Percentiles rank a stretch among this genome's conserved stretches.
Conservation (phyloP, 2,113 vertebrate genomes). For the Chaenocephalus aceratus region DNA sequence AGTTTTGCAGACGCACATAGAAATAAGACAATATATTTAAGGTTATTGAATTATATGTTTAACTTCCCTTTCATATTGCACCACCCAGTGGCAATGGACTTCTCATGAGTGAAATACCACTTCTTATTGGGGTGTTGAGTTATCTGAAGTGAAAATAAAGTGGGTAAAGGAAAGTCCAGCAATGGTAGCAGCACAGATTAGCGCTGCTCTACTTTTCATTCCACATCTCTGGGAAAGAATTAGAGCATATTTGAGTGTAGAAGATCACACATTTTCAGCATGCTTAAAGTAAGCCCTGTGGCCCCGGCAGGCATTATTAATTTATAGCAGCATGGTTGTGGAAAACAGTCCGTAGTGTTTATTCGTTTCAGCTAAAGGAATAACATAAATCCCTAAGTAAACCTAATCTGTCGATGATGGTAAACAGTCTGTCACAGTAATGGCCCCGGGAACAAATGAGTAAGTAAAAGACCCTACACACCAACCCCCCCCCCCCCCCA, state of each 20-base stretch:
- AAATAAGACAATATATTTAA: neutral
- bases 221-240: slow-evolving; percentile 28
- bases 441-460: slow-evolving; percentile 82
- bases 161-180: slow-evolving; percentile 1
- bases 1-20: neutral
- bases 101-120: neutral
- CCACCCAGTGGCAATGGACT: slow-evolving; percentile 46
- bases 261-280: slow-evolving; percentile 55
- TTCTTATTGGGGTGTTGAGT: slow-evolving; percentile 40
- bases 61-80: slow-evolving; percentile 31
- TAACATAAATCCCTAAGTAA: slow-evolving; percentile 81
- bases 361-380: slow-evolving; percentile 69
- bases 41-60: neutral
- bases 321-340: slow-evolving; percentile 49
- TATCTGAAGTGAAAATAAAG: slow-evolving; percentile 21
- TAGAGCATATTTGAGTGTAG: slow-evolving; percentile 39
- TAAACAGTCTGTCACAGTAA: slow-evolving; percentile 85
- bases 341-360: slow-evolving; percentile 70
- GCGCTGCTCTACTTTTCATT: slow-evolving; percentile 9
- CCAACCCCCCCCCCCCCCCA: neutral
- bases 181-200: neutral
- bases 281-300: slow-evolving; percentile 23
- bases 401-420: slow-evolving; percentile 77
- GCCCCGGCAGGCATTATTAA: slow-evolving; percentile 37
- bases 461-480: slow-evolving; percentile 58